Base-by-base conservation (phyloP, 1,140 invertebrate species). In the Goniozus legneri region DNA sequence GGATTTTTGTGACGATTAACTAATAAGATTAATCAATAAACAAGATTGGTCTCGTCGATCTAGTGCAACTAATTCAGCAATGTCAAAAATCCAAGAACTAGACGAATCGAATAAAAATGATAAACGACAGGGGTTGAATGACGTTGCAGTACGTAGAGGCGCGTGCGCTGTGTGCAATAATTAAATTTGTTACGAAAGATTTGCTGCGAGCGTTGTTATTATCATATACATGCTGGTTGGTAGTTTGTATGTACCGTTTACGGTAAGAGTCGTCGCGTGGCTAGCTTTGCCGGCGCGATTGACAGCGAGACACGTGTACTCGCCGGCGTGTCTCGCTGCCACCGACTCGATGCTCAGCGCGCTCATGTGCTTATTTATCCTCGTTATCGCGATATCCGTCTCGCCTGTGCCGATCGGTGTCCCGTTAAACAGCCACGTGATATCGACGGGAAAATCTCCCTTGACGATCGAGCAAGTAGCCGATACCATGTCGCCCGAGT, bases 301-400 rank as follows among this genome's bases (percentile, higher is more conserved):
- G 57, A 76, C 83, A 37, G 84, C 87, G 56, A 84, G 79, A 71
- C 91, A 94, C 50, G 86, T 90, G 63, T 92, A 94, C 54, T 83
- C 84, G 50, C 88, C 88, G 64, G 81, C 82, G 67, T 93, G 89
- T 38, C 80, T 77, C 32, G 84, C 85, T 43, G 81, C 79, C n/a
- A 88, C 86, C 49, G 83, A 83, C 60, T 88, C 84, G 58, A 92
- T 89, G 44, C 83, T 87, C 50, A 92, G 73, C 54, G 86, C 83
- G 59, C 86, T 90, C 56, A 86, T 79, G 64, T 85, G 79, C 77
- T 91, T 82, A 73, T 90, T 80, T 67, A 82, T 84, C 82, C 86
- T 80, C 48, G 80, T 77, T 61, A 91, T 79, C 62, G 79, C 77
- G 64, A 96, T 78, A 60, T 89, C 84, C 41, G 82, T 78, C 71